A percentile compares a stretch with the other conserved stretches of the same genome.
phyloP scores from a whole-genome alignment of 2,888 invertebrate species.

The Elegia similella region DNA sequence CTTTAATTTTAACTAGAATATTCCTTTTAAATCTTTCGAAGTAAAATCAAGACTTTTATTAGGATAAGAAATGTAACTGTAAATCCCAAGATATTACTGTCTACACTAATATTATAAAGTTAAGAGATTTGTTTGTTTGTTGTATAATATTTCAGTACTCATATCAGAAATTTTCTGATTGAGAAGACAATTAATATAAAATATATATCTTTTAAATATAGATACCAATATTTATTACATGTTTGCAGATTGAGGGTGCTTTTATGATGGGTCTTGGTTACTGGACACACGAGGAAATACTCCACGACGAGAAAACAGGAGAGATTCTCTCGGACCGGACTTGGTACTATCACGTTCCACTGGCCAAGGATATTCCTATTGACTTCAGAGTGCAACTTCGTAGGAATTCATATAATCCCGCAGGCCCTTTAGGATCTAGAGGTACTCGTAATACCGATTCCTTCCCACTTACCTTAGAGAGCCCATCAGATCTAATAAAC shows the following conservation, averaged over 20 bases:
- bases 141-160: no score
- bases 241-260: slow-evolving; percentile 84
- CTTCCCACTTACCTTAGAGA: not conserved
- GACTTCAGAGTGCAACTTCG: slow-evolving; percentile 87
- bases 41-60: no score
- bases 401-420: slow-evolving; percentile 84
- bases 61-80: no score
- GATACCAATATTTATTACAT: not conserved
- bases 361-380: slow-evolving; percentile 88
- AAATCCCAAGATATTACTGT: no score
- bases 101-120: no score
- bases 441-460: slow-evolving; percentile 37
- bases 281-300: slow-evolving; percentile 87
- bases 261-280: slow-evolving; percentile 89
- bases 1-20: no score
- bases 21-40: no score
- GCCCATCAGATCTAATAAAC: not conserved
- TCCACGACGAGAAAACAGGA: slow-evolving; percentile 84
- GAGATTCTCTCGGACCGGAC: slow-evolving; percentile 87
- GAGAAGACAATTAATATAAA: no score
- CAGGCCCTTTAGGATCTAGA: slow-evolving; percentile 57
- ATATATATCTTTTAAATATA: not conserved
- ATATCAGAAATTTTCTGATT: no score
- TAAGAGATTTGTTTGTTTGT: no score
- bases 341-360: slow-evolving; percentile 90